Percentiles rank a stretch among this genome's conserved stretches.
These are phyloP conservation scores for Pavo muticus DNA, from an alignment of 2,113 vertebrate genomes.

Conservation along the genomic window DNA sequence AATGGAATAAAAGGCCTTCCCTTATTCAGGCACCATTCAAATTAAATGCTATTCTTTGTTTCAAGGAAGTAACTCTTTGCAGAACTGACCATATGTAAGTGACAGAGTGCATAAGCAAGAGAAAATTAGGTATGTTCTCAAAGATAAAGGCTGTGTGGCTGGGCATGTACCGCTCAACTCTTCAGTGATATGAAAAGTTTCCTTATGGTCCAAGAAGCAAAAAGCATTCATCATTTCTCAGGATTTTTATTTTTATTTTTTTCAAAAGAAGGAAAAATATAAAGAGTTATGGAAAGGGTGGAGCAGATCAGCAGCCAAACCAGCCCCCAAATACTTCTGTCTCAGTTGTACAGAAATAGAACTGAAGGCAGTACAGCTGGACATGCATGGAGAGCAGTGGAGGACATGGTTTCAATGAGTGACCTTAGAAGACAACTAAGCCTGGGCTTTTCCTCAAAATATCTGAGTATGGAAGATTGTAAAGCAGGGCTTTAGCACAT, in stretches of 20 bases:
- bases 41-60: background rate
- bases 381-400: accelerated
- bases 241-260: background rate
- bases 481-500: background rate
- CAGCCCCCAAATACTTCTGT: background rate
- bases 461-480: background rate
- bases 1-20: background rate
- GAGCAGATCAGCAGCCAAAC: background rate
- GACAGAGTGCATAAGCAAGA: background rate
- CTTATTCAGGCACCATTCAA: background rate
- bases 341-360: background rate
- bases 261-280: background rate
- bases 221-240: background rate
- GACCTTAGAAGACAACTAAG: background rate
- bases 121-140: background rate
- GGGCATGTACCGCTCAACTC: background rate
- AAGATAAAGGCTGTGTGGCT: background rate
- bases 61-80: background rate
- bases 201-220: background rate
- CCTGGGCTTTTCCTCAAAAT: background rate
- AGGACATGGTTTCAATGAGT: background rate
- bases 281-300: background rate
- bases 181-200: background rate
- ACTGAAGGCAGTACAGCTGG: background rate
- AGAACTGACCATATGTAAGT: background rate